phyloP scores from a whole-genome alignment of 2,113 vertebrate species.

The Seriola rivoliana region DNA sequence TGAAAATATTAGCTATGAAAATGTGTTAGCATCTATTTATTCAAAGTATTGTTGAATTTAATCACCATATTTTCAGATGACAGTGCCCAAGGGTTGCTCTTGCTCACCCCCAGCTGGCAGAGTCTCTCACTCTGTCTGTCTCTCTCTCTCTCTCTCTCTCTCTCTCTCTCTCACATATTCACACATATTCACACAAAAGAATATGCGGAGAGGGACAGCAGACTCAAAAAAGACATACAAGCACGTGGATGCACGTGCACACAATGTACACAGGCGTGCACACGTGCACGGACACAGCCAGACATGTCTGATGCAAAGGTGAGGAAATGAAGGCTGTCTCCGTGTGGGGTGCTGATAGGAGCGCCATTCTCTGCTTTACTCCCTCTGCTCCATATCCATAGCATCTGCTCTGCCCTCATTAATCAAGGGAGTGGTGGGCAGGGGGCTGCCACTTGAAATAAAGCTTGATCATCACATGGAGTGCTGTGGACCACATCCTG shows the following conservation, averaged over 20 bases:
- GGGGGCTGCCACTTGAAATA: conserved; percentile 70
- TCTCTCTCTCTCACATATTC: background rate
- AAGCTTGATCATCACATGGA: conserved; percentile 60
- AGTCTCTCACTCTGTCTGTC: background rate
- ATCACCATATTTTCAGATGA: background rate
- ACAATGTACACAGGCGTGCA: background rate
- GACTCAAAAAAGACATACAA: background rate
- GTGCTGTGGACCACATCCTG: conserved; percentile 49
- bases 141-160: background rate
- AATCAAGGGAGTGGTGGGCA: conserved; percentile 72
- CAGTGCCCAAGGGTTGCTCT: background rate
- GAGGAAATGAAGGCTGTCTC: conserved; percentile 57
- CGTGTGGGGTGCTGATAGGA: conserved; percentile 46
- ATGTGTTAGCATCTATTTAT: background rate
- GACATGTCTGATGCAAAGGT: conserved; percentile 68
- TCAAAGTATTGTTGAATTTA: background rate
- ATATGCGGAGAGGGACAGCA: conserved; percentile 2
- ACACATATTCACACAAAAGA: background rate
- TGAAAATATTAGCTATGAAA: background rate
- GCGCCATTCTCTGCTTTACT: conserved; percentile 38
- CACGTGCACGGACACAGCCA: conserved; percentile 28
- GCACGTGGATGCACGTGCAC: conserved; percentile 8
- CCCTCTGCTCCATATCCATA: conserved; percentile 48
- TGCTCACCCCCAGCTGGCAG: background rate
- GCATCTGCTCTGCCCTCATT: conserved; percentile 79